Base-by-base conservation (phyloP, 2,888 invertebrate species). In the Synergus itoensis region DNA sequence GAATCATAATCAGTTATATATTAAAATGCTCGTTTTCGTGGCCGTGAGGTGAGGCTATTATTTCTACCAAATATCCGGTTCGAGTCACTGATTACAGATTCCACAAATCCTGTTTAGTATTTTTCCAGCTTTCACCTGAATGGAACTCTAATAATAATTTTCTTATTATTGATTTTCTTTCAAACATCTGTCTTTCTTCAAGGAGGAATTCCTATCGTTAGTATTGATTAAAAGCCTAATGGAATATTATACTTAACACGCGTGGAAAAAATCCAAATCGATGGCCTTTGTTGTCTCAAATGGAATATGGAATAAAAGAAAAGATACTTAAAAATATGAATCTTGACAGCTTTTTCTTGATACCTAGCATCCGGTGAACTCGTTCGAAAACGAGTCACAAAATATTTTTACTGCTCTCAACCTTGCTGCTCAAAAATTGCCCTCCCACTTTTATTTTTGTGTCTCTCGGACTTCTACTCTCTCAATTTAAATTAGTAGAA, bases 261-360 rank as follows among this genome's bases (percentile, higher is more conserved):
- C 16, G 28, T 45, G n/a, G 36, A 45, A 36, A 73, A 73, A 53
- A n/a, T 73, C 48, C 21, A 73, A 53, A 73, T 73, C 53, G 16
- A 21, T 73, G 53, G 73, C 73, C 73, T 73, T 45, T 36, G 48
- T 53, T 73, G 73, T 73, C 48, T 69, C 18, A n/a, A 64, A 64
- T 41, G 28, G 14, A 57, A 92, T 45, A 64, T 41, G 28, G 14
- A 57, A 92, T 45, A 81, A 87, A 86, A 84, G 87, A 76, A 86
- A 86, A 79, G 76, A 41, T 21, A 43, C 18, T 48, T 14, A 41
- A 67, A 67, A 40, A 57, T 64, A 45, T 40, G 43, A 65, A 67
- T 5, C 41, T 65, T n/a, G 36, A 36, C 16, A 73, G 53, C 36
- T 73, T 53, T 53, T 53, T 48, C 69, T 73, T 53, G 21, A 53